phyloP scores from a whole-genome alignment of 2,797 vertebrate species.

The Lerista edwardsae region DNA sequence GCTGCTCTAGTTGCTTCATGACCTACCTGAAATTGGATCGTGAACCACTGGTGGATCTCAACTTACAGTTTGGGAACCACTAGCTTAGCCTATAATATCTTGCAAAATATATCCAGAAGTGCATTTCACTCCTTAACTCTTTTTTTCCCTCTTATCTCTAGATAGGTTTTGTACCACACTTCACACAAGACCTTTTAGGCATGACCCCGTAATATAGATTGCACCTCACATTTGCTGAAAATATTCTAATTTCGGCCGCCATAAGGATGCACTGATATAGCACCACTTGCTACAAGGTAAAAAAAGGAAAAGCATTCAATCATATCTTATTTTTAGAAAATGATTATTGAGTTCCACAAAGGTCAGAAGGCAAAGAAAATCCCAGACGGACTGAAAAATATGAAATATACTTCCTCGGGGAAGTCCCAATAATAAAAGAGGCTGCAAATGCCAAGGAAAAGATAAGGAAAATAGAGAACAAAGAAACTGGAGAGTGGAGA shows the following conservation, averaged over 20 bases:
- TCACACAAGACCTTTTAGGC: neutral
- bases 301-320: slow-evolving; percentile 43
- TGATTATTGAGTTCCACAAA: slow-evolving; percentile 38
- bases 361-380: slow-evolving; percentile 51
- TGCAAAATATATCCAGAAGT: too few species aligned
- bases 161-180: neutral
- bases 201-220: slow-evolving; percentile 42
- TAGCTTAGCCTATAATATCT: too few species aligned
- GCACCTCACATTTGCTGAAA: slow-evolving; percentile 39
- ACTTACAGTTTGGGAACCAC: too few species aligned
- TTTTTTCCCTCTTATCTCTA: slow-evolving; percentile 21
- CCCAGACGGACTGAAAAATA: slow-evolving; percentile 20
- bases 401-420: slow-evolving; percentile 46
- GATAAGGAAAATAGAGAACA: slow-evolving; percentile 41
- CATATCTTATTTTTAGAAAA: slow-evolving; percentile 30
- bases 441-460: slow-evolving; percentile 47
- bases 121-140: neutral
- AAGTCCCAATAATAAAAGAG: slow-evolving; percentile 28
- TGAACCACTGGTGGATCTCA: too few species aligned
- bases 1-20: too few species aligned
- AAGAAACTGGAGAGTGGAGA: slow-evolving; percentile 37
- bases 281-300: slow-evolving; percentile 44
- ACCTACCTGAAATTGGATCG: too few species aligned
- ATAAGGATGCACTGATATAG: slow-evolving; percentile 42
- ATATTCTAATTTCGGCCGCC: slow-evolving; percentile 5